Percentiles rank a stretch among this genome's conserved stretches.
Evolutionary conservation across 2,113 vertebrate genomes (phyloP).

Genomic region (Ceyx margarethae): DNA sequence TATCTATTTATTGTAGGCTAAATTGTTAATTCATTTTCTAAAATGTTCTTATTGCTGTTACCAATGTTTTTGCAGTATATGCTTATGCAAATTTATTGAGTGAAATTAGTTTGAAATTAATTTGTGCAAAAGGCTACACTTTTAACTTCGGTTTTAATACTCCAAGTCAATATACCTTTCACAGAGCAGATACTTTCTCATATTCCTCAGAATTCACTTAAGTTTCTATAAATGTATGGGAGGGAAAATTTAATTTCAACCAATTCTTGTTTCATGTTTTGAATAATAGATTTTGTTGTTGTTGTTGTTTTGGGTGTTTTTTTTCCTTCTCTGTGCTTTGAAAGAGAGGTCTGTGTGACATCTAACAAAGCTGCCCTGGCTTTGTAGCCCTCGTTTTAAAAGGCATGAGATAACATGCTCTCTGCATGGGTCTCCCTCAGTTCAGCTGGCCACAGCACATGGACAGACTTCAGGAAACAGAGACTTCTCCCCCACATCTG

Average conservation of each 20-base stretch:
- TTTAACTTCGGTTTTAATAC: neutral
- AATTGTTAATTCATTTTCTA: neutral
- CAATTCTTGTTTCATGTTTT: neutral
- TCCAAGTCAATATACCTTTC: neutral
- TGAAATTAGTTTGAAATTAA: neutral
- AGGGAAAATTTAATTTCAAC: slow-evolving; percentile 4
- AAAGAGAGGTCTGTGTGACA: slow-evolving; percentile 12
- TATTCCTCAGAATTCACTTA: neutral
- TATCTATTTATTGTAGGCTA: neutral
- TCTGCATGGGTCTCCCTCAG: neutral
- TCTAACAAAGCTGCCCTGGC: neutral
- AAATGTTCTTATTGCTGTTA: neutral
- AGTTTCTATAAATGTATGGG: neutral
- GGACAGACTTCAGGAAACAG: neutral
- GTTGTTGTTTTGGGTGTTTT: neutral
- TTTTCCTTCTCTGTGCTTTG: neutral
- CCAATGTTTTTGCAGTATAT: neutral
- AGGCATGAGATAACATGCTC: neutral
- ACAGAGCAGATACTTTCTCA: neutral
- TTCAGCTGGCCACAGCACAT: neutral
- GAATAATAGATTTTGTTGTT: neutral
- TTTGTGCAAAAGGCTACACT: neutral
- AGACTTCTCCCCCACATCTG: neutral
- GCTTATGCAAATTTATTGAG: neutral
- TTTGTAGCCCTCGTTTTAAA: neutral